Conservation (phyloP, 2,113 vertebrate species). For the Peucedramus taeniatus region DNA sequence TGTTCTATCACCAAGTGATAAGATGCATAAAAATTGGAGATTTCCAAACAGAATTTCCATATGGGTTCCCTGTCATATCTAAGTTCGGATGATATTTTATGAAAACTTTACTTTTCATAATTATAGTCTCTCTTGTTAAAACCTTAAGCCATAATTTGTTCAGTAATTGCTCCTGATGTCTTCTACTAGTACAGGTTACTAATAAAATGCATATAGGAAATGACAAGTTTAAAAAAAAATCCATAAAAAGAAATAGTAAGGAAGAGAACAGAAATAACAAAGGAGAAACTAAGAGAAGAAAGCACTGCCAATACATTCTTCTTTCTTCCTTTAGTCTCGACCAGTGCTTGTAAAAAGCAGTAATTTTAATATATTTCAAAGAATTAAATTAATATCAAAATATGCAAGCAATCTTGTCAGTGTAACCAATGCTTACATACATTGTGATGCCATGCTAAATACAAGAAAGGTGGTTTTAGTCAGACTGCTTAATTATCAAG, state of each 20-base stretch:
- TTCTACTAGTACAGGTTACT: not conserved
- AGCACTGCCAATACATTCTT: not conserved
- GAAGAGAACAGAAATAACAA: constrained; percentile 17
- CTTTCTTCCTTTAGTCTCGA: constrained; percentile 9
- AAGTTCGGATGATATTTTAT: not conserved
- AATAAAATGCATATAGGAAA: not conserved
- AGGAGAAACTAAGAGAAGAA: constrained; percentile 31
- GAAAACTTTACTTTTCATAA: not conserved
- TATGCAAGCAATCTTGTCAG: constrained; percentile 47
- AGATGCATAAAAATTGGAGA: not conserved
- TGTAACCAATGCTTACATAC: constrained; percentile 66
- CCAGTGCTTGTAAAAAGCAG: not conserved
- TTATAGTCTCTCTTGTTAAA: not conserved
- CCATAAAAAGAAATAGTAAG: not conserved
- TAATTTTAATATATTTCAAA: not conserved
- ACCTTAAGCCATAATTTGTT: not conserved
- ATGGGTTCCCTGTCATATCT: not conserved
- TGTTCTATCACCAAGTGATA: not conserved
- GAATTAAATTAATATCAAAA: not conserved
- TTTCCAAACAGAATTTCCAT: not conserved
- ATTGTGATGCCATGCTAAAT: constrained; percentile 64
- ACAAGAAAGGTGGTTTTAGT: constrained; percentile 44
- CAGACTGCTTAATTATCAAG: constrained; percentile 65
- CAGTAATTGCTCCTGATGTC: not conserved
- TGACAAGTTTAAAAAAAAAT: not conserved